Evolutionary conservation across 2,888 invertebrate species (phyloP).

Genomic region (Helobdella robusta): DNA sequence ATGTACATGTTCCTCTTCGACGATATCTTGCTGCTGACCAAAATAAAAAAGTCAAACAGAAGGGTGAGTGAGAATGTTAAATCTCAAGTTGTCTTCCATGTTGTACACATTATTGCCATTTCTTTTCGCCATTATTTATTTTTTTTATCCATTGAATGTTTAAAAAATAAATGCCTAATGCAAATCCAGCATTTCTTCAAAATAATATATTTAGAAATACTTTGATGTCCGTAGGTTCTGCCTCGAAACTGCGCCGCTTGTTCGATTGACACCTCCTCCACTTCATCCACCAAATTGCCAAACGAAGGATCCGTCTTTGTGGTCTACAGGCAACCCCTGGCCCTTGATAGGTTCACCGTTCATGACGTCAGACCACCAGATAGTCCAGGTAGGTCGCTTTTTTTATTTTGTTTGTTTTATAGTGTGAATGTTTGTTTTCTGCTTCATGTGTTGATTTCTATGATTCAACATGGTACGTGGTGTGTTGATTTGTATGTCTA

Average conservation of each 20-base stretch:
- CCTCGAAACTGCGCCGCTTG: slow-evolving; percentile 18
- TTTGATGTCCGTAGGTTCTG: slow-evolving; percentile 4
- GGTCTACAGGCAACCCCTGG: slow-evolving; percentile 52
- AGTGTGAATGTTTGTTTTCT: too few species aligned
- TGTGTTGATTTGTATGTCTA: too few species aligned
- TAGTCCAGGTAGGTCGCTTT: slow-evolving; percentile 35
- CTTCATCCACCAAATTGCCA: neutral
- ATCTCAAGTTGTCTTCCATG: too few species aligned
- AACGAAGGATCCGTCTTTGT: slow-evolving; percentile 41
- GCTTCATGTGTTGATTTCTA: too few species aligned
- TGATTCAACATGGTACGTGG: too few species aligned
- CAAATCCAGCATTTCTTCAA: neutral
- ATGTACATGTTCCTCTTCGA: slow-evolving; percentile 59
- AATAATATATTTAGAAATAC: neutral
- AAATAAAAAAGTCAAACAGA: slow-evolving; percentile 55
- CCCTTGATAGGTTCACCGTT: slow-evolving; percentile 52
- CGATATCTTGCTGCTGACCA: slow-evolving; percentile 58
- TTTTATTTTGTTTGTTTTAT: too few species aligned
- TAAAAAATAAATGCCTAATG: too few species aligned
- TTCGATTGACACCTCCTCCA: slow-evolving; percentile 9
- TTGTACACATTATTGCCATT: too few species aligned
- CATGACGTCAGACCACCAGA: slow-evolving; percentile 51
- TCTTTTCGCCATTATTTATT: neutral
- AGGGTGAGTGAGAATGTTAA: too few species aligned
- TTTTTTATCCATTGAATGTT: neutral